Evolutionary conservation across 2,888 invertebrate species (phyloP).

Genomic region (Ectemnius cavifrons): DNA sequence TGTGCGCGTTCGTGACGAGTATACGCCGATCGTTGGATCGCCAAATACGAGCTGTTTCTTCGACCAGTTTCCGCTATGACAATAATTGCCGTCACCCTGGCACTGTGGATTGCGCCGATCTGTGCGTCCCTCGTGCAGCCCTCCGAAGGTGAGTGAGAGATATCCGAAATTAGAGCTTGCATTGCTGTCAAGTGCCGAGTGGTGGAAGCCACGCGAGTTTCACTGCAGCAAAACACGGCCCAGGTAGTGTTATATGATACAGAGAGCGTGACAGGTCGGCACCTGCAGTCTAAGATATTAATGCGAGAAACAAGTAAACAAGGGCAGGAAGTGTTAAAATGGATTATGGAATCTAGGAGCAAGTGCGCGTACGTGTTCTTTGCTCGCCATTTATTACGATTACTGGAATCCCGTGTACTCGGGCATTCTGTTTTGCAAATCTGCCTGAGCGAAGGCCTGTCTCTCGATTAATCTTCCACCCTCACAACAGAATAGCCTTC

Average conservation of each 20-base stretch:
- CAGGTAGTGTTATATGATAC: neutral
- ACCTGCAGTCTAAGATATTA: neutral
- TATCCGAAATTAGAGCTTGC: too few species aligned
- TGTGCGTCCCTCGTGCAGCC: constrained; percentile 38
- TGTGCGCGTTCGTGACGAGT: constrained; percentile 52
- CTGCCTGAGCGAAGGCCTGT: constrained; percentile 23
- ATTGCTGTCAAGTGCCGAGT: neutral
- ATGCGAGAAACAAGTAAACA: constrained; percentile 27
- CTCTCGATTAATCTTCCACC: constrained; percentile 26
- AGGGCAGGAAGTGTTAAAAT: constrained; percentile 25
- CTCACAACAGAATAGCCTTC: neutral
- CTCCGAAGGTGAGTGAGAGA: constrained; percentile 51
- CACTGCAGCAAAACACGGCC: neutral
- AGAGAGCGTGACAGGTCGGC: too few species aligned
- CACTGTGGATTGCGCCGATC: constrained; percentile 50
- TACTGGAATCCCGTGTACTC: constrained; percentile 49
- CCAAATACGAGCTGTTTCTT: neutral
- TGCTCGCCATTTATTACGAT: constrained; percentile 49
- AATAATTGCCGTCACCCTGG: constrained; percentile 49
- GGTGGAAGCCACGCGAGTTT: neutral
- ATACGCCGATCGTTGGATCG: constrained; percentile 31
- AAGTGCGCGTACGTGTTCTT: constrained; percentile 23
- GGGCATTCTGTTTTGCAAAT: constrained; percentile 28
- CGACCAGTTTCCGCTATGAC: constrained; percentile 48
- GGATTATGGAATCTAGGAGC: constrained; percentile 33